Evolutionary conservation across 2,113 vertebrate species (phyloP).

Genomic region (Pollachius pollachius): DNA sequence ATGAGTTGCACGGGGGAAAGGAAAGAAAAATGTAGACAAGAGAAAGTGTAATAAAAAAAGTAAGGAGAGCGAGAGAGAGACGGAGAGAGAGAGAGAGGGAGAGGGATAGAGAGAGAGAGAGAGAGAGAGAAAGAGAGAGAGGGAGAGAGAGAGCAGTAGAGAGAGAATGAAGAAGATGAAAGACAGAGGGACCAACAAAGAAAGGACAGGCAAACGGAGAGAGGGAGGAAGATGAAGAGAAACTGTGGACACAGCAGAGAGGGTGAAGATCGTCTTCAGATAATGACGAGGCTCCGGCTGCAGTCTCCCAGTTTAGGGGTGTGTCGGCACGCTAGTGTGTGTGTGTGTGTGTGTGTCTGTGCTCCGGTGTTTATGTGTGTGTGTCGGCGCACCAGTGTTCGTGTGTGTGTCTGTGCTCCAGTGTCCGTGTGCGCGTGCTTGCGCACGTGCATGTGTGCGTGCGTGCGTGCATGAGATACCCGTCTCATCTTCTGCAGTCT

Average conservation of each 20-base stretch:
- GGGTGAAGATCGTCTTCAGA: slow-evolving; percentile 39
- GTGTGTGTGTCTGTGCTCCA: no score
- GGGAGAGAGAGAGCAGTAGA: background rate
- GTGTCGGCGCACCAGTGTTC: no score
- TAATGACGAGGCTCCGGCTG: slow-evolving; percentile 34
- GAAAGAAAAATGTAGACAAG: slow-evolving; percentile 14
- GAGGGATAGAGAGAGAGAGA: slow-evolving; percentile 11
- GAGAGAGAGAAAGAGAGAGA: slow-evolving; percentile 12
- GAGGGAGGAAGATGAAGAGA: slow-evolving; percentile 2
- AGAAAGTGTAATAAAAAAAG: slow-evolving; percentile 32
- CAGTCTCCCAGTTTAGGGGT: slow-evolving; percentile 23
- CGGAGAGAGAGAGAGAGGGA: slow-evolving; percentile 2
- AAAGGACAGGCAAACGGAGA: slow-evolving; percentile 1
- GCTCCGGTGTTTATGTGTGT: no score
- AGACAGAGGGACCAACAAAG: background rate
- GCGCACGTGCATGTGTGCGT: no score
- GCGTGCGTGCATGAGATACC: slow-evolving; percentile 50
- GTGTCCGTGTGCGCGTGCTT: no score
- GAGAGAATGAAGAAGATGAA: slow-evolving; percentile 9
- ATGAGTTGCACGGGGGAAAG: background rate
- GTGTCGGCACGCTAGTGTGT: slow-evolving; percentile 45
- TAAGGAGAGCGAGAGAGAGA: no score
- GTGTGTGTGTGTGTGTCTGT: slow-evolving; percentile 14
- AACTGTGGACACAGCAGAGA: slow-evolving; percentile 18
- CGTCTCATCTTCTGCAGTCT: slow-evolving; percentile 75